Evolutionary conservation across 2,797 vertebrate genomes (phyloP).

Genomic region (Artibeus jamaicensis): DNA sequence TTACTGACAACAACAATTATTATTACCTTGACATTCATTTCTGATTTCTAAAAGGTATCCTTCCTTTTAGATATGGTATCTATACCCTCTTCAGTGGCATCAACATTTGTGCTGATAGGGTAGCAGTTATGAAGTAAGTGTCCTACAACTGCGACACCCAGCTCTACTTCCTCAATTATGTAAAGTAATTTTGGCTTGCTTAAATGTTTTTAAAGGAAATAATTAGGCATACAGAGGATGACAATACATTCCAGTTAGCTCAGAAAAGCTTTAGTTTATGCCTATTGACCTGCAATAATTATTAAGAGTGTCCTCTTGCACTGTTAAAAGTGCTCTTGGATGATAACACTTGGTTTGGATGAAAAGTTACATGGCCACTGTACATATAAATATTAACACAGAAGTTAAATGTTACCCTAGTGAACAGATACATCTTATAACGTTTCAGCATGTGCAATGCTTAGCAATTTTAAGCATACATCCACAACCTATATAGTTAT

Average conservation of each 20-base stretch:
- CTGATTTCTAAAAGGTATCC: neutral
- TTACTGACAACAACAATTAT: neutral
- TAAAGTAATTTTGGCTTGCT: neutral
- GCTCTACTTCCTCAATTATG: neutral
- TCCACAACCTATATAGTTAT: neutral
- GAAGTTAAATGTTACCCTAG: conserved; percentile 34
- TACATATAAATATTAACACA: neutral
- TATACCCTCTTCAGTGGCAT: neutral
- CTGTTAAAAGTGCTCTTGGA: neutral
- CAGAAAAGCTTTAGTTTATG: neutral
- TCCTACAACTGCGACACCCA: neutral
- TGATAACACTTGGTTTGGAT: neutral
- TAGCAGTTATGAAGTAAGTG: neutral
- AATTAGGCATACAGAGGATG: neutral
- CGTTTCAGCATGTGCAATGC: neutral
- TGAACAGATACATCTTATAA: neutral
- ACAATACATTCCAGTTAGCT: neutral
- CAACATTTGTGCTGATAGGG: neutral
- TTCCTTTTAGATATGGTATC: neutral
- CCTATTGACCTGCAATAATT: neutral
- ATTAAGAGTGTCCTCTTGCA: neutral
- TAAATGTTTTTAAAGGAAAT: conserved; percentile 42
- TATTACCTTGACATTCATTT: neutral
- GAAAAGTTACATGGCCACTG: neutral
- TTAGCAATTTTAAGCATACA: conserved; percentile 33